Evolutionary conservation across 2,888 invertebrate genomes (phyloP).

Genomic region (Schrankia costaestrigalis): DNA sequence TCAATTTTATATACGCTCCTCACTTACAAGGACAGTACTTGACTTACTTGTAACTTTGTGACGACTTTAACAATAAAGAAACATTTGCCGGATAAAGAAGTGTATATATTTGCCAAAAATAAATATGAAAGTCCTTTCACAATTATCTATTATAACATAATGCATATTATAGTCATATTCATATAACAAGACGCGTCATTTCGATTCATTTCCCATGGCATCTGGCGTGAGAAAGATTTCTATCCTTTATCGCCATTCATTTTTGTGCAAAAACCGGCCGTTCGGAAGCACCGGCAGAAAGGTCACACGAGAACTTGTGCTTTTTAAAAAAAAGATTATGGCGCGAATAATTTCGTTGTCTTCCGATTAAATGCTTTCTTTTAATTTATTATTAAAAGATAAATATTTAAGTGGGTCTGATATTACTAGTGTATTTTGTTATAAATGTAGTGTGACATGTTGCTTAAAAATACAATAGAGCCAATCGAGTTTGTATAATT

Average conservation of each 20-base stretch:
- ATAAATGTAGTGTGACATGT: too few relatives aligned
- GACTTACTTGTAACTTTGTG: too few relatives aligned
- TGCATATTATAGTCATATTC: constrained; percentile 1
- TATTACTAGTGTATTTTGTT: too few relatives aligned
- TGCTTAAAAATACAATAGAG: too few relatives aligned
- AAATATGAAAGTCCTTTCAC: too few relatives aligned
- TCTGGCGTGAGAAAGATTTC: constrained; percentile 73
- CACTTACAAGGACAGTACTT: too few relatives aligned
- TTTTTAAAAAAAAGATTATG: constrained; percentile 44
- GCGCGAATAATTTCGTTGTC: constrained; percentile 22
- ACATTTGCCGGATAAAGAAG: too few relatives aligned
- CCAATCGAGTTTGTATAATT: too few relatives aligned
- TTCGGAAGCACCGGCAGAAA: constrained; percentile 57
- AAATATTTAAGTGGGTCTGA: too few relatives aligned
- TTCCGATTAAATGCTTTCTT: constrained; percentile 16
- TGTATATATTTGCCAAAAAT: too few relatives aligned
- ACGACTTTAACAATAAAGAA: too few relatives aligned
- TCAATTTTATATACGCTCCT: too few relatives aligned
- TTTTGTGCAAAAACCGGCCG: constrained; percentile 62
- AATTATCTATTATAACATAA: background rate
- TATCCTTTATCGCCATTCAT: constrained; percentile 64
- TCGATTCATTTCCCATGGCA: constrained; percentile 62
- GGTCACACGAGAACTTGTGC: constrained; percentile 69
- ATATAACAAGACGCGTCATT: constrained; percentile 32
- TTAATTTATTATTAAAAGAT: background rate